Evolutionary conservation across 2,888 invertebrate species (phyloP), one percentile per base, ranked within the genome.

Genomic region (Nephrotoma flavescens): DNA sequence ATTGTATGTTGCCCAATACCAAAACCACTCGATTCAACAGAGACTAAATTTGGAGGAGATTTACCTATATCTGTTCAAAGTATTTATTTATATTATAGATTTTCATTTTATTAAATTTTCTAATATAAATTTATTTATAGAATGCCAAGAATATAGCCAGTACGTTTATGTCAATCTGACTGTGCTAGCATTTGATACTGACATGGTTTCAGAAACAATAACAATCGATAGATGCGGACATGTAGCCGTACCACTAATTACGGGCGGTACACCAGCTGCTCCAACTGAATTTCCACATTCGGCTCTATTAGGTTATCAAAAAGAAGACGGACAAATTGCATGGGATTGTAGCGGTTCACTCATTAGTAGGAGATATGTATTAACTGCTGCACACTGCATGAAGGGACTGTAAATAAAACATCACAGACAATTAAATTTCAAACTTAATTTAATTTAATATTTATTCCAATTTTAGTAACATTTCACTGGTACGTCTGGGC

Each of bases 401-500:
- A 19, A 83, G 41, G 19, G 4, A 6, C 9, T 9, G 83, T 83
- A 5, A 83, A 19, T 83, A 6, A 41, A 57, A 19, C 12, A 11
- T 6, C 57, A 57, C 6, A 15, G 15, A n/a, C 1, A 7, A 7
- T 57, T 57, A 31, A 31, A 11, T 83, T 83, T 41, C 9, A 15
- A 11, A 12, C 1, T 12, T 9, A 83, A 83, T 15, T 19, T 83
- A 83, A 19, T 11, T 11, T 41, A 15, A 7, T 83, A 31, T 83
- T 31, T 31, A 19, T 87, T 87, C 7, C 86, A 89, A 88, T 45
- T 45, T 12, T 41, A 88, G 89, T 31, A 47, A 86, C 4, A 88
- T 89, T 2, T 87, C 87, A 19, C 88, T 88, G 88, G 89, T 88
- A 0, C 87, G 88, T 4, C 86, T 89, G 6, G 90, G 89, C 2